Conservation (phyloP, 2,888 invertebrate genomes). For the Eumacrocentrus americanus region DNA sequence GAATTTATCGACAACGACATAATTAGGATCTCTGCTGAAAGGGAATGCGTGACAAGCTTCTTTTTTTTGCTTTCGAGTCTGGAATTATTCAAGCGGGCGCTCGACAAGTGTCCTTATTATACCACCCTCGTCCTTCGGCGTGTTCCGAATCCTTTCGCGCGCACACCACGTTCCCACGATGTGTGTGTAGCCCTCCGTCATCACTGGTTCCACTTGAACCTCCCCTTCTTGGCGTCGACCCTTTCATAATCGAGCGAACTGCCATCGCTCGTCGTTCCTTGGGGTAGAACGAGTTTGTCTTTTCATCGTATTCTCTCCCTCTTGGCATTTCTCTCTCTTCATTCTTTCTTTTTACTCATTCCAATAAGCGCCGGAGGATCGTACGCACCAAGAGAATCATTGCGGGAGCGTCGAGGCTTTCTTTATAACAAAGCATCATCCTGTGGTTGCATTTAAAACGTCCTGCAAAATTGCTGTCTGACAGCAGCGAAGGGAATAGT, state of each 20-base stretch:
- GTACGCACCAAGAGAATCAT: conserved; percentile 1
- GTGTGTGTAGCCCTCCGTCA: conserved; percentile 6
- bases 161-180: conserved; percentile 26
- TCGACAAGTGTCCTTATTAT: conserved; percentile 49
- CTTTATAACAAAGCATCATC: conserved; percentile 7
- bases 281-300: conserved; percentile 31
- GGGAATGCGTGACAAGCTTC: conserved; percentile 3
- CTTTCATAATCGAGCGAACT: conserved; percentile 30
- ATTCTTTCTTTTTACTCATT: conserved; percentile 17
- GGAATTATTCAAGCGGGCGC: conserved; percentile 28
- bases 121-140: conserved; percentile 26
- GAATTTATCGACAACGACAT: conserved; percentile 9
- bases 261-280: conserved; percentile 17
- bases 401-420: conserved; percentile 20
- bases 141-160: conserved; percentile 30
- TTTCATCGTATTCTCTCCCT: conserved; percentile 29
- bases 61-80: conserved; percentile 18
- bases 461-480: conserved; percentile 19
- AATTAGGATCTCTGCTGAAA: conserved; percentile 6
- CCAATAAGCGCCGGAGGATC: conserved; percentile 12
- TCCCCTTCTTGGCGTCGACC: conserved; percentile 20
- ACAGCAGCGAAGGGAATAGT: not conserved
- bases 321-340: conserved; percentile 17
- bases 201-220: conserved; percentile 28
- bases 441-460: conserved; percentile 21